phyloP scores from a whole-genome alignment of 2,888 invertebrate species.

The Neoaliturus tenellus region DNA sequence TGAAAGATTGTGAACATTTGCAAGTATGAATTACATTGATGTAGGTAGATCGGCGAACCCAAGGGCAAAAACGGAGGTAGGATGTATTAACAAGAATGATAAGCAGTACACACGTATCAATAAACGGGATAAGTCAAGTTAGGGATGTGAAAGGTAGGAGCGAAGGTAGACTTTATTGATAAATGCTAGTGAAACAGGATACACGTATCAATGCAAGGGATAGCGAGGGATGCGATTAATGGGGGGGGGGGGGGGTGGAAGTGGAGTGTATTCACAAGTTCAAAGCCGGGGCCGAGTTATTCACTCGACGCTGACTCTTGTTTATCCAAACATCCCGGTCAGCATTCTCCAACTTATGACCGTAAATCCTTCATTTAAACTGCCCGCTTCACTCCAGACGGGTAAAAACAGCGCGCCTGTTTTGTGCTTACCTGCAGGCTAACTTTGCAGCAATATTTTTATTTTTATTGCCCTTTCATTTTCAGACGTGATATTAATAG shows the following conservation, averaged over 20 bases:
- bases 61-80: too few relatives aligned
- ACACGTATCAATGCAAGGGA: not conserved
- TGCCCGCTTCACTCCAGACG: conserved; percentile 15
- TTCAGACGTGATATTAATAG: too few relatives aligned
- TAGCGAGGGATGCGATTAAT: not conserved
- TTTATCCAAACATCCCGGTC: conserved; percentile 37
- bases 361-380: conserved; percentile 43
- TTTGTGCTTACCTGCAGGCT: conserved; percentile 1
- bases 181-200: too few relatives aligned
- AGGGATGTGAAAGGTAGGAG: too few relatives aligned
- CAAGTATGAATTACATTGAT: too few relatives aligned
- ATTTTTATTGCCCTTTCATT: not conserved
- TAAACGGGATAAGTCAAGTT: too few relatives aligned
- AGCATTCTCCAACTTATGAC: conserved; percentile 38
- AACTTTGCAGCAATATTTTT: not conserved
- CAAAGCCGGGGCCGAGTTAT: conserved; percentile 24
- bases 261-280: not conserved
- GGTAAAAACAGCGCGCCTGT: conserved; percentile 3
- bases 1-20: too few relatives aligned
- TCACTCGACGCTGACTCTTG: conserved; percentile 25
- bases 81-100: too few relatives aligned
- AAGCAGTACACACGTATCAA: too few relatives aligned
- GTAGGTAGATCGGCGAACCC: too few relatives aligned
- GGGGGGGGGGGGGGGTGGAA: not conserved
- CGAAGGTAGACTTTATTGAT: too few relatives aligned